Evolutionary conservation across 2,888 invertebrate species (phyloP).

Genomic region (Drosophila mulleri): DNA sequence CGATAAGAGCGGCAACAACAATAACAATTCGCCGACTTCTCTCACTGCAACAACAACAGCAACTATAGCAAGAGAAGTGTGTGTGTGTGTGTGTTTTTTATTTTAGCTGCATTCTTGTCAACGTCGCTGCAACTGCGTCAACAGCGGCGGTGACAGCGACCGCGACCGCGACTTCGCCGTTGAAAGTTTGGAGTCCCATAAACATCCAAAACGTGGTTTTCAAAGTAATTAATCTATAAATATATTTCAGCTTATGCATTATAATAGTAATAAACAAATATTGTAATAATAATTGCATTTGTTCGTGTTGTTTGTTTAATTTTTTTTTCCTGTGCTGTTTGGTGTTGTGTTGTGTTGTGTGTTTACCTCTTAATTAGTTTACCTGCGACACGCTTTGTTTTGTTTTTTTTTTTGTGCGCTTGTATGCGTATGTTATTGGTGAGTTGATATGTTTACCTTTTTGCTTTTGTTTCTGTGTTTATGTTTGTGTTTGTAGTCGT

Average conservation of each 20-base stretch:
- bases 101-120: conserved; percentile 52
- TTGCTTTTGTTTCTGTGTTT: conserved; percentile 17
- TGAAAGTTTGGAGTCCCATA: conserved; percentile 38
- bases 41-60: conserved; percentile 20
- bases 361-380: conserved; percentile 70
- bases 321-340: conserved; percentile 42
- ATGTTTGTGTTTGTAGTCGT: conserved; percentile 19
- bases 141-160: conserved; percentile 10
- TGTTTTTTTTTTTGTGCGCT: conserved; percentile 21
- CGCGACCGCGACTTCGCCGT: conserved; percentile 16
- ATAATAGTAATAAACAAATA: conserved; percentile 28
- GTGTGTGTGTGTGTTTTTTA: conserved; percentile 26
- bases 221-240: conserved; percentile 52
- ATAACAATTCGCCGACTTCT: conserved; percentile 40
- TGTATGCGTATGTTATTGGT: conserved; percentile 35
- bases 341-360: conserved; percentile 33
- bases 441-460: conserved; percentile 51
- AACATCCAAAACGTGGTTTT: conserved; percentile 40
- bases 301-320: conserved; percentile 42
- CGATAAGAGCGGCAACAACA: conserved; percentile 62
- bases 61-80: conserved; percentile 33
- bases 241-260: conserved; percentile 29
- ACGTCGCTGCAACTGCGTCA: conserved; percentile 40
- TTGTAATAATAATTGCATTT: conserved; percentile 43
- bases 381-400: conserved; percentile 65